Conservation (phyloP, 2,888 invertebrate genomes). For the Amiota communis region DNA sequence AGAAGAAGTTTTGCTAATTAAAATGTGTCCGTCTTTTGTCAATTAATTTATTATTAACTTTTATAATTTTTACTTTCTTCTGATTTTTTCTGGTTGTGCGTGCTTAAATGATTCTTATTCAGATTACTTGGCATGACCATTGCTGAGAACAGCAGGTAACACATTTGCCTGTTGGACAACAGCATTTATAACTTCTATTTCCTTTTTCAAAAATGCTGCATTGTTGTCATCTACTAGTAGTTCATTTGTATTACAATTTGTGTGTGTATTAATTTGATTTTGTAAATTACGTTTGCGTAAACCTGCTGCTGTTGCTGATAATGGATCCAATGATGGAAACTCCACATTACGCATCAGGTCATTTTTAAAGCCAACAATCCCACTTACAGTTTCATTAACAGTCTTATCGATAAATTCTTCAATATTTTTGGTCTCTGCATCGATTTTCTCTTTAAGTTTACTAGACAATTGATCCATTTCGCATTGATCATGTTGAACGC, state of each 20-base stretch:
- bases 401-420: slow-evolving; percentile 74
- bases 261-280: slow-evolving; percentile 30
- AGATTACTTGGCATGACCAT: slow-evolving; percentile 73
- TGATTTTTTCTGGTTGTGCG: slow-evolving; percentile 1
- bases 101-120: slow-evolving; percentile 25
- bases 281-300: slow-evolving; percentile 69
- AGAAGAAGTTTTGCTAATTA: slow-evolving; percentile 15
- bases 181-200: slow-evolving; percentile 73
- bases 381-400: slow-evolving; percentile 72
- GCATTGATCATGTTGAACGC: slow-evolving; percentile 71
- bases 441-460: slow-evolving; percentile 72
- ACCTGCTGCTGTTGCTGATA: slow-evolving; percentile 43
- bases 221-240: slow-evolving; percentile 51
- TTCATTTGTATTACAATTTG: slow-evolving; percentile 46
- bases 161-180: slow-evolving; percentile 73
- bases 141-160: slow-evolving; percentile 72
- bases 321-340: slow-evolving; percentile 47
- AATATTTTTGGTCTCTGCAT: slow-evolving; percentile 73
- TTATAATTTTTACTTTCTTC: background rate
- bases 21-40: slow-evolving; percentile 17
- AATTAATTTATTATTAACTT: slow-evolving; percentile 11
- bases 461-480: slow-evolving; percentile 73
- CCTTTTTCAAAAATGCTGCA: slow-evolving; percentile 70
- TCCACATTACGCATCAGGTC: slow-evolving; percentile 72
- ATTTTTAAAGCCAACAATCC: slow-evolving; percentile 73